Evolutionary conservation across 2,113 vertebrate genomes (phyloP).

Genomic region (Eira barbara): DNA sequence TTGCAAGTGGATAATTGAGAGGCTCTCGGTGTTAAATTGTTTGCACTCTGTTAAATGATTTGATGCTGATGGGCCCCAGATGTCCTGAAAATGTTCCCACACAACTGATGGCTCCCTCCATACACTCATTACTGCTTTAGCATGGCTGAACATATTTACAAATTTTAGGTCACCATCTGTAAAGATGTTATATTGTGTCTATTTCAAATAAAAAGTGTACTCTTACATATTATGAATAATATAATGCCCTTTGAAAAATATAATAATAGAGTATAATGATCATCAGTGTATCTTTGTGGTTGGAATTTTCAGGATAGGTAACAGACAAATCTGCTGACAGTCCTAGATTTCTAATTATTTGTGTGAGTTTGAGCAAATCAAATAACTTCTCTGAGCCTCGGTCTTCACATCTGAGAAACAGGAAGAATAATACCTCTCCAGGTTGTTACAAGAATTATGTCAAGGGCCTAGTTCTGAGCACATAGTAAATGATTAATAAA

Average conservation of each 20-base stretch:
- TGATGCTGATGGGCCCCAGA: conserved; percentile 70
- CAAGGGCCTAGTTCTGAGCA: background rate
- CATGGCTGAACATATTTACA: conserved; percentile 58
- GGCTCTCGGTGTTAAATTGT: conserved; percentile 69
- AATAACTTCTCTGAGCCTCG: background rate
- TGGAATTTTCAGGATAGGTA: background rate
- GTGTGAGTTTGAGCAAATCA: background rate
- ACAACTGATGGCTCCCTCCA: conserved; percentile 40
- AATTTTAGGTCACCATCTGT: conserved; percentile 77
- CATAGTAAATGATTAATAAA: background rate
- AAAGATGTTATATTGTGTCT: conserved; percentile 38
- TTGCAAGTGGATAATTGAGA: conserved; percentile 69
- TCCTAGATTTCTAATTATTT: background rate
- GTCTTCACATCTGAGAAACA: background rate
- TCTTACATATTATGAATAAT: conserved; percentile 2
- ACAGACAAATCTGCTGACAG: background rate
- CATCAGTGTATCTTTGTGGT: background rate
- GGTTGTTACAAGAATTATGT: background rate
- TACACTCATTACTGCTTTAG: conserved; percentile 58
- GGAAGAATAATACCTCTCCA: background rate
- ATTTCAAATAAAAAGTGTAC: conserved; percentile 39
- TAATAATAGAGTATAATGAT: background rate
- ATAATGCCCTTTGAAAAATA: background rate
- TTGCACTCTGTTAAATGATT: conserved; percentile 70
- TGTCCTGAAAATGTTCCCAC: conserved; percentile 66